Evolutionary conservation across 2,113 vertebrate species (phyloP).

Genomic region (Donacobius atricapilla): DNA sequence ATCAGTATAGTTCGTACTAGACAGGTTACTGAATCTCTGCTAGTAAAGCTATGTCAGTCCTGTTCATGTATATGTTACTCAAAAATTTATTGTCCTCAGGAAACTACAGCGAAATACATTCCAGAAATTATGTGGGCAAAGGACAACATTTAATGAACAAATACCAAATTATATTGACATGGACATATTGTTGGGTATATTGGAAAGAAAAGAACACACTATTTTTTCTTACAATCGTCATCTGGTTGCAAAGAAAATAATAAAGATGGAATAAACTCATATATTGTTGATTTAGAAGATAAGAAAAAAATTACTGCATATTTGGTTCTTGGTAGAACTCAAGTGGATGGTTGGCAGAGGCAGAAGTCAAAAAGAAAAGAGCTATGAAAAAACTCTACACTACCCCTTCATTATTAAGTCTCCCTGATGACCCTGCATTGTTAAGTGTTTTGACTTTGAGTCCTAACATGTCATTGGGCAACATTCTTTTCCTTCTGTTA

Average conservation of each 20-base stretch:
- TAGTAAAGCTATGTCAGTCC: not conserved
- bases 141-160: not conserved
- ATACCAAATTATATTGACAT: not conserved
- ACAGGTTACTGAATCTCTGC: not conserved
- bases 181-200: not conserved
- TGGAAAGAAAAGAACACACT: not conserved
- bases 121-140: not conserved
- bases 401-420: not conserved
- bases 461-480: not conserved
- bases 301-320: not conserved
- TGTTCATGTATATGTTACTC: not conserved
- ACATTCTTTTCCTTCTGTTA: not conserved
- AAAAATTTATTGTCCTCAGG: not conserved
- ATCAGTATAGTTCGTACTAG: not conserved
- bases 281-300: not conserved
- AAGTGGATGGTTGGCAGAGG: not conserved
- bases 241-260: not conserved
- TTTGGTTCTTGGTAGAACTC: not conserved
- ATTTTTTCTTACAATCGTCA: not conserved
- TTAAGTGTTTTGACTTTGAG: not conserved
- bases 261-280: not conserved
- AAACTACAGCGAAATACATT: not conserved
- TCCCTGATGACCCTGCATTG: not conserved
- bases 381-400: not conserved
- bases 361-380: not conserved